Conservation (phyloP, 2,888 invertebrate genomes). For the Aleiodes testaceus region DNA sequence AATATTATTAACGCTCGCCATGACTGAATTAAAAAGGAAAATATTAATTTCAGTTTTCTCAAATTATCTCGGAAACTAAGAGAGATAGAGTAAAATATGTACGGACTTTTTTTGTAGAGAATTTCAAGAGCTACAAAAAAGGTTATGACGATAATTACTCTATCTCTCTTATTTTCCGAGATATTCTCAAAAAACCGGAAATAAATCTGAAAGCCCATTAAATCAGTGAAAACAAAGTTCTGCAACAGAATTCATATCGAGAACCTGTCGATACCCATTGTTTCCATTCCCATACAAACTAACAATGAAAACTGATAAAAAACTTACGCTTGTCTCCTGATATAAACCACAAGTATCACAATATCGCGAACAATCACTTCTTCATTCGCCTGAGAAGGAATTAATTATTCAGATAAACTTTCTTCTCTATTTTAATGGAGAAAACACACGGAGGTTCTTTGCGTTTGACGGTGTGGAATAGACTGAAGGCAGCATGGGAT, state of each 20-base stretch:
- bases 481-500: slow-evolving; percentile 36
- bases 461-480: slow-evolving; percentile 38
- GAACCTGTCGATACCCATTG: slow-evolving; percentile 10
- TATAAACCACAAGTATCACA: background rate
- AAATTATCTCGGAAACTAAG: too few species aligned
- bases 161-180: too few species aligned
- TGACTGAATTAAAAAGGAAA: slow-evolving; percentile 8
- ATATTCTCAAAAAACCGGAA: too few species aligned
- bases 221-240: too few species aligned
- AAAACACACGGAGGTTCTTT: slow-evolving; percentile 6
- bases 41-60: background rate
- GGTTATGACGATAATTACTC: too few species aligned
- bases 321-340: background rate
- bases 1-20: slow-evolving; percentile 16
- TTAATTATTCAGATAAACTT: background rate
- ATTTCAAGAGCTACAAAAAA: too few species aligned
- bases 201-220: too few species aligned
- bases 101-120: too few species aligned
- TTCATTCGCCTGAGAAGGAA: background rate
- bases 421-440: background rate
- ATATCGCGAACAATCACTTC: background rate
- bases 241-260: background rate
- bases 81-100: too few species aligned
- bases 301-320: slow-evolving; percentile 4
- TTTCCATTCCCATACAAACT: background rate